Evolutionary conservation across 2,113 vertebrate genomes (phyloP).

Genomic region (Terrapene triunguis): DNA sequence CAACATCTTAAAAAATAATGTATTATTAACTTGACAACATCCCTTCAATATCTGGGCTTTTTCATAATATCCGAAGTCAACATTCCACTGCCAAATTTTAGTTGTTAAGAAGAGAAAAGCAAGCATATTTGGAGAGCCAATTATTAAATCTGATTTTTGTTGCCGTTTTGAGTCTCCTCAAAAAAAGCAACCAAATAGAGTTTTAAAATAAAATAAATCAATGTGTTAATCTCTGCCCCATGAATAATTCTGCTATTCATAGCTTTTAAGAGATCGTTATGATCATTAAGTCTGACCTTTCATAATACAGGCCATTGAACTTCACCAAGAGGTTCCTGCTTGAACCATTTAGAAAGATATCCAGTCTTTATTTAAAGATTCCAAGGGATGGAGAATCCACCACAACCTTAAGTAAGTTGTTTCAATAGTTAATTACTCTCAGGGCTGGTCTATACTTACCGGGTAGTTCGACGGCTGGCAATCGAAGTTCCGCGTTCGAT

Average conservation of each 20-base stretch:
- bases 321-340: not conserved
- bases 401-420: not conserved
- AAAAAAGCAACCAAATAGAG: not conserved
- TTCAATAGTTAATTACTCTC: not conserved
- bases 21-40: not conserved
- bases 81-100: not conserved
- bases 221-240: not conserved
- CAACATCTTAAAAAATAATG: not conserved
- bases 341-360: not conserved
- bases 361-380: not conserved
- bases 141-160: not conserved
- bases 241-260: not conserved
- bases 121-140: not conserved
- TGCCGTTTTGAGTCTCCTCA: not conserved
- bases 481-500: too few species aligned
- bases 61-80: not conserved
- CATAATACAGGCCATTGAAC: not conserved
- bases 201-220: not conserved
- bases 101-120: not conserved
- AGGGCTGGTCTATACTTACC: too few species aligned
- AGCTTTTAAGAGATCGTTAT: not conserved
- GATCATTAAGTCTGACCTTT: rapidly evolving
- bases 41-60: not conserved
- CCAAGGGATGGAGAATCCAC: not conserved
- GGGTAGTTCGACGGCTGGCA: too few species aligned